Conservation (phyloP, 2,888 invertebrate species). For the Torymus auratus region DNA sequence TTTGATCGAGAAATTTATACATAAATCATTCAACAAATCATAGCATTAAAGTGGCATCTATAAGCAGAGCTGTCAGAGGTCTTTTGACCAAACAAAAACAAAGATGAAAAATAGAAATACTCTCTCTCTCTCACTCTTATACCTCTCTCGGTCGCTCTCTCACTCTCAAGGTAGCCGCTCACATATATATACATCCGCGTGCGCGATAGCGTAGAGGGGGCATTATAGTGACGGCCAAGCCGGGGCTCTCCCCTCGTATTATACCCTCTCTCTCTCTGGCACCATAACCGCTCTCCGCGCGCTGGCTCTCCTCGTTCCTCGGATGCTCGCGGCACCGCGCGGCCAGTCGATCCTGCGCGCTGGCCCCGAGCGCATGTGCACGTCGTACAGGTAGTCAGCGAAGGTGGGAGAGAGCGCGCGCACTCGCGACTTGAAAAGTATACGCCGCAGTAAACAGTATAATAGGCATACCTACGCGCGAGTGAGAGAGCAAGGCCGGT, state of each 20-base stretch:
- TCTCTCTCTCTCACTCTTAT: neutral
- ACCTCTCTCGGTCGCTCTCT: too few species aligned
- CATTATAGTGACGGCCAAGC: conserved; percentile 19
- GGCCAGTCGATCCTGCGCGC: conserved; percentile 54
- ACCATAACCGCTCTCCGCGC: conserved; percentile 7
- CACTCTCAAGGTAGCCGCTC: neutral
- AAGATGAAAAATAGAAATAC: neutral
- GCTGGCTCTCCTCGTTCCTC: conserved; percentile 1
- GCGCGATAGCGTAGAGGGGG: conserved; percentile 41
- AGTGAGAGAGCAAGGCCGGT: neutral
- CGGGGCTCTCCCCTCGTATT: neutral
- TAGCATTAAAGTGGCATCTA: too few species aligned
- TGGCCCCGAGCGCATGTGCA: conserved; percentile 33
- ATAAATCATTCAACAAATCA: too few species aligned
- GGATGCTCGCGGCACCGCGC: conserved; percentile 8
- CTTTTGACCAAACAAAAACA: too few species aligned
- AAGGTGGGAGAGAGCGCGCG: too few species aligned
- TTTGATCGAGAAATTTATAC: too few species aligned
- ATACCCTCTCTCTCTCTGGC: conserved; percentile 14
- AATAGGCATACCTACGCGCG: neutral
- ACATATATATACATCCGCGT: conserved; percentile 30
- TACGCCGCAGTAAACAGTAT: neutral
- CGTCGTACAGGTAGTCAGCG: neutral
- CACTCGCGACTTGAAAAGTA: neutral
- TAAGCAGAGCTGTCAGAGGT: too few species aligned